Evolutionary conservation across 2,113 vertebrate genomes (phyloP), one percentile per base, ranked within the genome.

Genomic region (Hydrolagus affinis): DNA sequence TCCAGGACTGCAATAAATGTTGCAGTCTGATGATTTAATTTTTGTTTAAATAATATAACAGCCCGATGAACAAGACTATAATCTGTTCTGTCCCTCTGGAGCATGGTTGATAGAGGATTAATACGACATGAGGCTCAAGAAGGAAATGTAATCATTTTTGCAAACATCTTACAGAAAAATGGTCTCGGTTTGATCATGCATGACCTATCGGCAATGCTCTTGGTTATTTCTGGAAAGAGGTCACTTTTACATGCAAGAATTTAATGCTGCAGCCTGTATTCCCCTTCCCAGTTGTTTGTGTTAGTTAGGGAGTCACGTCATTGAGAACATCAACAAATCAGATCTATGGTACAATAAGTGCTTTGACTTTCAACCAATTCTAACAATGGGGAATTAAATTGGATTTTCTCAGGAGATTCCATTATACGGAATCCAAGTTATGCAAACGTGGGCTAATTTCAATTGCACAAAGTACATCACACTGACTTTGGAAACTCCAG

Each of bases 101-200:
- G 66, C 17, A 68, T 83, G 62, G 64, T 25, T 17, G 60, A 80
- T 80, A 62, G 66, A 66, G 78, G 78, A 83, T 83, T 83, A 66
- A 83, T 83, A 83, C 4, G 78, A 68, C 30, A 62, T 59, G 64
- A 28, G 19, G 25, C 62, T 83, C 25, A 68, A 83, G 57, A 32
- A 83, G 62, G 62, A 64, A 17, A 11, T 66, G 23, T 80, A 64
- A 80, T 80, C 77, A 80, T 83, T 83, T 83, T 83, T 66, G 23
- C 8, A 72, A 44, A 44, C 44, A 44, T 44, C 44, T 44, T 44
- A 68, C 78, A 32, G 25, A 64, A 80, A 64, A 59, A 80, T 80
- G 59, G n/a, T 30, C 59, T 80, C 23, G 3, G 59, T 80, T 80
- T 80, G 57, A 62, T 80, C n/a, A 80, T 14, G 77, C 60, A 80